Evolutionary conservation across 53 echinoderm and acorn worm genomes (phyloP), one percentile per base, ranked within the genome.

Genomic region (Zoroaster sp.): DNA sequence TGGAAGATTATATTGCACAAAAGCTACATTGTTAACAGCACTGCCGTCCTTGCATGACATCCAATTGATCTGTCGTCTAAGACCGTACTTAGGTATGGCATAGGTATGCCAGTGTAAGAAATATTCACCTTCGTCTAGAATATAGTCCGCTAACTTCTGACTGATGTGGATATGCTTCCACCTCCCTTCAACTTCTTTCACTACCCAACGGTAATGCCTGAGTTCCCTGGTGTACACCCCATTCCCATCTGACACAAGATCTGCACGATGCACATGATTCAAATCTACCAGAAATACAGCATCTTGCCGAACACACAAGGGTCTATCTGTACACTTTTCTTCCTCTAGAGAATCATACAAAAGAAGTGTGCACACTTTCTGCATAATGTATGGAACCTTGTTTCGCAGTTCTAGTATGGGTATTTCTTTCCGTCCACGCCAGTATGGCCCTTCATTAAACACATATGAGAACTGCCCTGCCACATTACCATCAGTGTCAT

Each of bases 191-290:
- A 43, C 71, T 42, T 86, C 43, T 71, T 45, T 86, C 13, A 86
- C 86, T 42, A 86, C 72, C 86, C 86, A 86, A 43, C 86, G 86
- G 86, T 86, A 86, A 86, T 86, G 86, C 30, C 86, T 46, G 35
- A 86, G 86, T 45, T 86, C 86, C 35, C 72, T 72, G 5, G 46
- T 32, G 32, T 86, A 86, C 28, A 45, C 72, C 32, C 73, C 73
- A 72, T 83, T 83, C 9, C 83, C 83, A 69, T 83, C 70, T 40
- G 83, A 40, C 47, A 66, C 68, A 41, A 83, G 66, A 44, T 83
- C 83, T 40, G 40, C 23, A 14, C 15, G 68, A 68, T 83, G 67
- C 41, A 83, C 69, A 43, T 80, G 55, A 4, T 53, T 80, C 54
- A 80, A 59, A 59, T 80, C 80, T 17, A 79, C 1, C 36, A 80